phyloP scores from a whole-genome alignment of 2,888 invertebrate genomes.

The Nymphalis polychloros region DNA sequence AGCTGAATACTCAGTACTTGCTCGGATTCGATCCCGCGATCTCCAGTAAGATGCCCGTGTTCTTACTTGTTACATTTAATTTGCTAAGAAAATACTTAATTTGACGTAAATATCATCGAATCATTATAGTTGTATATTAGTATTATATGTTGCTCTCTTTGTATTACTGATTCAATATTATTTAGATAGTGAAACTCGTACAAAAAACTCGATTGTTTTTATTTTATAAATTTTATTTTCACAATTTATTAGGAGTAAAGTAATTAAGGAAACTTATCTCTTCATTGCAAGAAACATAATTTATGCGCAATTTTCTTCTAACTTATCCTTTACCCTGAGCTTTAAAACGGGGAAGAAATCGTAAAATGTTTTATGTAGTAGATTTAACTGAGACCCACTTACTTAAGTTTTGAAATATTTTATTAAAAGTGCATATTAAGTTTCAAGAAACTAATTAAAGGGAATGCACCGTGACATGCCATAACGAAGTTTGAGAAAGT shows the following conservation, averaged over 20 bases:
- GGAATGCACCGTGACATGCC: conserved; percentile 29
- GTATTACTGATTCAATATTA: too few species aligned
- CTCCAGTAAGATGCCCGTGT: too few species aligned
- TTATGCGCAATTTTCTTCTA: neutral
- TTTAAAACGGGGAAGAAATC: neutral
- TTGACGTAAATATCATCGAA: too few species aligned
- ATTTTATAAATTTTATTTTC: neutral
- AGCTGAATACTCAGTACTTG: too few species aligned
- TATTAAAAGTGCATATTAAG: conserved; percentile 37
- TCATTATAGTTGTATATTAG: too few species aligned
- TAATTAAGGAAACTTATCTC: neutral
- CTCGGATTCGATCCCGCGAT: too few species aligned
- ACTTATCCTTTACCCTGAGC: neutral
- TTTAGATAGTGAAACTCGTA: too few species aligned
- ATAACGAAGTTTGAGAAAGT: conserved; percentile 34
- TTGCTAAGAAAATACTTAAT: too few species aligned
- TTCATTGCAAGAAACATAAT: neutral
- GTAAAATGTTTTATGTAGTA: conserved; percentile 1
- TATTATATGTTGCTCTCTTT: too few species aligned
- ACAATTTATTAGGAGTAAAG: neutral
- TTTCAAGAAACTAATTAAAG: conserved; percentile 29
- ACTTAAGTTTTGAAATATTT: neutral
- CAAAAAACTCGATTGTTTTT: too few species aligned
- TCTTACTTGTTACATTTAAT: too few species aligned
- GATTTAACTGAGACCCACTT: neutral